Evolutionary conservation across 2,888 invertebrate species (phyloP).

Genomic region (Protophormia terraenovae): DNA sequence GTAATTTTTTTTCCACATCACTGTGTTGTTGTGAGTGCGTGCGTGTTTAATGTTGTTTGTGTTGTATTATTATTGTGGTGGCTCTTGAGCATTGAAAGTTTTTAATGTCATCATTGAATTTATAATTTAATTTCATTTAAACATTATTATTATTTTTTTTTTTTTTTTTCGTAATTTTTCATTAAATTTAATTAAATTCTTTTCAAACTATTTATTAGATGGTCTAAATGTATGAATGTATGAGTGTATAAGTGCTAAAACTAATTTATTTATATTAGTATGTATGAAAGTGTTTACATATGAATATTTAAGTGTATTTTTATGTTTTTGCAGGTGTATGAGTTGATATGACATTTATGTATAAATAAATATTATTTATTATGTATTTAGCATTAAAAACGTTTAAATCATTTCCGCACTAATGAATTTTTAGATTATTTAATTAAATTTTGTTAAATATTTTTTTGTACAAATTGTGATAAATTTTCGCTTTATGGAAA

Average conservation of each 20-base stretch:
- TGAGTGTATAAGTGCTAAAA: not conserved
- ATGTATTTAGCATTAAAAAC: constrained; percentile 5
- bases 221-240: not conserved
- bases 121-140: constrained; percentile 22
- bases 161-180: not conserved
- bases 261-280: not conserved
- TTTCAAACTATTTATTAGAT: not conserved
- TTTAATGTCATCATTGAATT: constrained; percentile 34
- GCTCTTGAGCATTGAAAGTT: constrained; percentile 1
- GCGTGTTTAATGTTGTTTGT: not conserved
- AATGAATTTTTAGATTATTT: constrained; percentile 25
- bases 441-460: too few species aligned
- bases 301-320: not conserved
- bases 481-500: too few species aligned
- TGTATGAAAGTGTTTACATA: not conserved
- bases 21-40: not conserved
- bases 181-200: constrained; percentile 53
- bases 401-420: constrained; percentile 55
- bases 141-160: not conserved
- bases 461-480: too few species aligned
- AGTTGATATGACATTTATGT: not conserved
- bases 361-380: not conserved
- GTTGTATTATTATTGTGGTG: not conserved
- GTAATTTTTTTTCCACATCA: not conserved
- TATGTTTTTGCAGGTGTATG: not conserved